Base-by-base conservation (phyloP, 2,113 vertebrate genomes). In the Plectropomus leopardus region DNA sequence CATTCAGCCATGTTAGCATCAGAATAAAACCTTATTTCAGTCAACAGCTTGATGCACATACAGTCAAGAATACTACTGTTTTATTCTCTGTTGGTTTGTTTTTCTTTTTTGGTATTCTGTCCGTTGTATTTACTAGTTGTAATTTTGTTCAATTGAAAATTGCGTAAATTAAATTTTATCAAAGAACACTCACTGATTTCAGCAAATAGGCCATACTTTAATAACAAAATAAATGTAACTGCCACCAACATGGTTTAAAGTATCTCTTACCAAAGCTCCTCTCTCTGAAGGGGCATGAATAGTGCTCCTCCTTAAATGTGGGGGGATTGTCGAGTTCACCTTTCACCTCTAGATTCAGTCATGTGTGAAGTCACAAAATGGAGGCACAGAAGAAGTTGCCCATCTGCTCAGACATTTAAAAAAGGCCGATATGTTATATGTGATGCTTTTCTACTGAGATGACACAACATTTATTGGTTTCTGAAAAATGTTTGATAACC, bases 321-420 rank as follows among this genome's bases (percentile, higher is more conserved):
- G 34, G 65, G 30, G 69, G 57, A 76, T 42, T 91, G 84, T 90
- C 78, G 88, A 73, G 57, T 66, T 92, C 82, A 90, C 70, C 88
- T 89, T 85, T 88, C 70, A 90, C 86, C 87, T 72, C 40, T n/a
- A 23, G 57, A 70, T 74, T 66, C 81, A 92, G 75, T 86, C 88
- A 92, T 92, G 86, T 90, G 81, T 88, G 75, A 88, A 92, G 85
- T 87, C 80, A 85, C 69, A 83, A 40, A 83, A 88, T 78, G 30
- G 65, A 65, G 60, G 23, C 65, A 55, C 53, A 70, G 70, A 68
- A 34, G 32, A 57, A 77, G 19, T 23, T 32, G 13, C 32, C 24
- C 59, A 50, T 23, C 42, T 54, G 51, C 58, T 71, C 64, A 51
- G 23, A 55, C 65, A 47, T n/a, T n/a, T n/a, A n/a, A n/a, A n/a